Percentiles rank a stretch among this genome's conserved stretches.
These are phyloP conservation scores for Cryptotis parvus DNA, from an alignment of 2,113 vertebrate genomes.

Conservation along the genomic window DNA sequence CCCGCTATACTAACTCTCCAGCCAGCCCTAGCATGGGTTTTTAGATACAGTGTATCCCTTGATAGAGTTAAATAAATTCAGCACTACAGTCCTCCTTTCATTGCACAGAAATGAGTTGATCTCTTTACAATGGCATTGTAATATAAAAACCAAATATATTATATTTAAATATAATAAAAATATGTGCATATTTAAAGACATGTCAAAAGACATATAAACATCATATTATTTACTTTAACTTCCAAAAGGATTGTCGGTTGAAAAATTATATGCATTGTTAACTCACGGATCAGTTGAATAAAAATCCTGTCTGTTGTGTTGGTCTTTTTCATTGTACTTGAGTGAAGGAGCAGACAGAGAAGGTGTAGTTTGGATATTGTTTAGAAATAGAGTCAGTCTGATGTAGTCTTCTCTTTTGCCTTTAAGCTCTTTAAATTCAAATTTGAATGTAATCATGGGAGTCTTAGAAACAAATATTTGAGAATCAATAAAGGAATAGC, in stretches of 20 bases:
- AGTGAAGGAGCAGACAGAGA: background rate
- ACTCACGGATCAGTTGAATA: background rate
- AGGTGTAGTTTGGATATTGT: background rate
- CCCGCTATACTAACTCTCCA: too few species aligned
- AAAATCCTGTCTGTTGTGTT: background rate
- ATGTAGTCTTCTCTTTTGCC: conserved; percentile 12
- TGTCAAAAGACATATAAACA: background rate
- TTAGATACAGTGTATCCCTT: background rate
- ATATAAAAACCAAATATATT: conserved; percentile 10
- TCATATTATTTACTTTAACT: conserved; percentile 28
- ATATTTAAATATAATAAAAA: background rate
- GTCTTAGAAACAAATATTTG: conserved; percentile 45
- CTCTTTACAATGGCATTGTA: conserved; percentile 35
- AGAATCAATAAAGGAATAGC: conserved; percentile 3
- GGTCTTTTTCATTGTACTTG: conserved; percentile 24
- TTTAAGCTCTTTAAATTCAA: conserved; percentile 59
- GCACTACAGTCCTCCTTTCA: background rate
- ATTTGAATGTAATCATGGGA: conserved; percentile 42
- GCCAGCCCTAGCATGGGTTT: background rate
- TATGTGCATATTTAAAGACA: background rate
- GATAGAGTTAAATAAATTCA: conserved; percentile 19
- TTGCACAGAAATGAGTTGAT: background rate
- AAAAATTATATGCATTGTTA: conserved; percentile 39
- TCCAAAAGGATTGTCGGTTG: conserved; percentile 3
- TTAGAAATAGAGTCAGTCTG: conserved; percentile 11